Evolutionary conservation across 1,140 invertebrate genomes (phyloP), one percentile per base, ranked within the genome.

Genomic region (Drosophila lowei): DNA sequence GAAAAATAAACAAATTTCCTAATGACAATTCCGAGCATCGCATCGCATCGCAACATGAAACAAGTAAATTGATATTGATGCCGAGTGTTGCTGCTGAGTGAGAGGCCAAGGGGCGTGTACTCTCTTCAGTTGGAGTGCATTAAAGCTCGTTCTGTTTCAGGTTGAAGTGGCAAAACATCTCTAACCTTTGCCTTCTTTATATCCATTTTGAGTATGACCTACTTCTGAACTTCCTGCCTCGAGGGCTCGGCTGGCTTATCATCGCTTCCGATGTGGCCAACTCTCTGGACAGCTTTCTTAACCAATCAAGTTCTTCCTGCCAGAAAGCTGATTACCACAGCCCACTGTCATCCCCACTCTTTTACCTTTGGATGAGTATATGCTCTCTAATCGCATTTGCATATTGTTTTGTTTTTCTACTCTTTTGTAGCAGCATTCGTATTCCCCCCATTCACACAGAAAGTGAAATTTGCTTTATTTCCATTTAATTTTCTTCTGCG

Each of bases 1-100:
- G 81, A 81, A 85, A 85, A 85, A 67, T 88, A 86, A 85, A 85
- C 81, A 85, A 86, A 86, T 85, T 81, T 85, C 73, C 63, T 81
- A 85, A 85, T 85, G 72, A 72, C 77, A 79, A 79, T 68, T 71
- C 30, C 50, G 34, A 38, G 34, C 34, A 38, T 53, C 23, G 74
- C 46, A 55, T 23, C 46, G 50, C 61, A 57, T 23, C 25, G 60
- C 28, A 52, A 44, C 66, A 42, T 38, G 47, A 44, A 76, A 63
- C 55, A 52, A 85, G 42, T 60, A 73, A 85, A 86, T 79, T 85
- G 77, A 80, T 77, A 85, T 85, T 77, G 80, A 79, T 85, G 77
- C 60, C 50, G 38, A 77, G 67, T 85, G 77, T 44, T 52, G 70
- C 18, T 58, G 25, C 48, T 44, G 23, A 43, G 11, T 23, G 34